Conservation (phyloP, 2,797 vertebrate genomes). For the Borostomias antarcticus region DNA sequence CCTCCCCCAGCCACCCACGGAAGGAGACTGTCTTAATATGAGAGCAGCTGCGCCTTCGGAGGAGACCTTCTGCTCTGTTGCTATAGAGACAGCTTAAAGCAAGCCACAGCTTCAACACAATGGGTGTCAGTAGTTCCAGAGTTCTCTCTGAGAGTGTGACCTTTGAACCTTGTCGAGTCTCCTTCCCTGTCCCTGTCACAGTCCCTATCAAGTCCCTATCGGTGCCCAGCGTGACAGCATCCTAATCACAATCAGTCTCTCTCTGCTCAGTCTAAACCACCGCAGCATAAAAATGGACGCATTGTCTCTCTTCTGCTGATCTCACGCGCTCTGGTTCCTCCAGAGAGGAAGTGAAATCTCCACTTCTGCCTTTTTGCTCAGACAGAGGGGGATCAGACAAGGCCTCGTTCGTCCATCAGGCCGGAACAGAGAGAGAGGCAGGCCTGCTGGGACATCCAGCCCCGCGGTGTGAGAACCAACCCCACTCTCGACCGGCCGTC, state of each 20-base stretch:
- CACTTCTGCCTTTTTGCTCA: constrained; percentile 45
- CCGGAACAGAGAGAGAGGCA: constrained; percentile 22
- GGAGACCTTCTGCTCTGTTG: constrained; percentile 35
- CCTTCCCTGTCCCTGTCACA: too few species aligned
- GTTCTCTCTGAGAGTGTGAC: too few species aligned
- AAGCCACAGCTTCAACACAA: not conserved
- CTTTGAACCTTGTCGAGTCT: too few species aligned
- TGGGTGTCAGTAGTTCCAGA: too few species aligned
- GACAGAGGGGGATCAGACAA: constrained; percentile 29
- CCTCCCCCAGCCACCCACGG: not conserved
- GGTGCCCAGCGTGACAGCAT: too few species aligned
- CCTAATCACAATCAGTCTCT: too few species aligned
- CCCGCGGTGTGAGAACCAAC: constrained; percentile 27
- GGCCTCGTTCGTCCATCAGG: constrained; percentile 38
- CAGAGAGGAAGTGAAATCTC: constrained; percentile 47
- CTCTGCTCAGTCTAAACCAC: too few species aligned
- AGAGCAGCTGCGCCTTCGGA: not conserved
- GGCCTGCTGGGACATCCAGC: constrained; percentile 56
- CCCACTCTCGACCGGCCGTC: too few species aligned
- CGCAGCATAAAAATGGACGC: too few species aligned
- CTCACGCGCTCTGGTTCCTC: constrained; percentile 20
- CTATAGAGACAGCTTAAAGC: constrained; percentile 43
- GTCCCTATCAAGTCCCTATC: too few species aligned
- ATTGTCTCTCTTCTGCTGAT: too few species aligned
- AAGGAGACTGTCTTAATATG: not conserved